A percentile compares a stretch with the other conserved stretches of the same genome.
Evolutionary conservation across 2,888 invertebrate genomes (phyloP).

Genomic region (Drosophila nr. perissopoda): DNA sequence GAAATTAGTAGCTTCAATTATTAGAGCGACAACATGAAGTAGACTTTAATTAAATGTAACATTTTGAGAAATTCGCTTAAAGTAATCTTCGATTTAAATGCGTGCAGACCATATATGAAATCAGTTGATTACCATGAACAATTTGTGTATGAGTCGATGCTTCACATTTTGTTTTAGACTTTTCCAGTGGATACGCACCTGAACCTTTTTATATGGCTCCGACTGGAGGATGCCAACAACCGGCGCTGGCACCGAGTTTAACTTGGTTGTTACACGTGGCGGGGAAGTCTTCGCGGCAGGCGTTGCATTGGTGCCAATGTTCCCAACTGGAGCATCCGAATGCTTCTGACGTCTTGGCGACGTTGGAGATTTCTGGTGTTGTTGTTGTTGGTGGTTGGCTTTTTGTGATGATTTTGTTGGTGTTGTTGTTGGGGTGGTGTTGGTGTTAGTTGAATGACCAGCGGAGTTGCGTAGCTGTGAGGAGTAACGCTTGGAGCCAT

Average conservation of each 20-base stretch:
- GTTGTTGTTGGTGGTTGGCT: conserved; percentile 17
- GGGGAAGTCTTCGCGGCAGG: conserved; percentile 39
- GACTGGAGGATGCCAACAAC: conserved; percentile 59
- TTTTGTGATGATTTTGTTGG: conserved; percentile 3
- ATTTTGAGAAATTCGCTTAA: background rate
- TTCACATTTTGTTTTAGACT: background rate
- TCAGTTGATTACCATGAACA: background rate
- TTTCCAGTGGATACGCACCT: conserved; percentile 55
- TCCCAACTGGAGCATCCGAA: conserved; percentile 37
- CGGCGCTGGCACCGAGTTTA: conserved; percentile 48
- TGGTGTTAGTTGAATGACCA: conserved; percentile 31
- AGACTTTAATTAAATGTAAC: background rate
- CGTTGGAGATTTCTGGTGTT: conserved; percentile 45
- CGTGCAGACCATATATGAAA: background rate
- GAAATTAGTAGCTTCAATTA: background rate
- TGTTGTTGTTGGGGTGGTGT: conserved; percentile 5
- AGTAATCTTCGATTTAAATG: background rate
- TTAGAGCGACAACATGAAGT: background rate
- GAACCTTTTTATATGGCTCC: conserved; percentile 76
- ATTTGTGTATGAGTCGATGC: background rate
- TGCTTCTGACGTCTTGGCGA: conserved; percentile 33
- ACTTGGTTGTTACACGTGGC: conserved; percentile 44
- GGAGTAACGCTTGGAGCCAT: conserved; percentile 6
- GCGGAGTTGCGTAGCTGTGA: conserved; percentile 44
- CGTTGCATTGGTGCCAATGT: conserved; percentile 28